A percentile compares a stretch with the other conserved stretches of the same genome.
Evolutionary conservation across 2,113 vertebrate species (phyloP).

Genomic region (Plectropomus leopardus): DNA sequence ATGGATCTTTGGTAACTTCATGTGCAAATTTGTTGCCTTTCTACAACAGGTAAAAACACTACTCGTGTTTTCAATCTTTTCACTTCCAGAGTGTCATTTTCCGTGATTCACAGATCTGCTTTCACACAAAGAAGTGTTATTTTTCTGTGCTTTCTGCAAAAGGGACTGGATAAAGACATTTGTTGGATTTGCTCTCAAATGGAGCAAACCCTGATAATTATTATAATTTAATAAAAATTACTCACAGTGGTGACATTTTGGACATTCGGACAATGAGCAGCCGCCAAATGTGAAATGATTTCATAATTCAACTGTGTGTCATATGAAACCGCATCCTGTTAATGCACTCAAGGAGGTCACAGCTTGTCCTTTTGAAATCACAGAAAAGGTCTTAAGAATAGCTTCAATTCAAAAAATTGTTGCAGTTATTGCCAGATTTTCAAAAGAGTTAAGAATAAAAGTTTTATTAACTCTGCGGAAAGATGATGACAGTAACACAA

Average conservation of each 20-base stretch:
- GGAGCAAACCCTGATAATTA: not conserved
- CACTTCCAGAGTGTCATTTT: not conserved
- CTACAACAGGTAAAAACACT: conserved; percentile 85
- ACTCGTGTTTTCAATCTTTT: not conserved
- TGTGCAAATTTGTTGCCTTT: conserved; percentile 90
- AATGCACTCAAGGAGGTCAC: not conserved
- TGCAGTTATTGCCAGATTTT: not conserved
- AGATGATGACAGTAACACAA: too few relatives aligned
- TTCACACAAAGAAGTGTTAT: not conserved
- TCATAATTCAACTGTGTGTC: conserved; percentile 1
- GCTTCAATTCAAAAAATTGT: not conserved
- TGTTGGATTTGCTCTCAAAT: not conserved
- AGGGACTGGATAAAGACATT: not conserved
- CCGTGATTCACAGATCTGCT: not conserved
- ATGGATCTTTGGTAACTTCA: conserved; percentile 90
- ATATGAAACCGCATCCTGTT: not conserved
- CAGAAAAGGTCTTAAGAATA: not conserved
- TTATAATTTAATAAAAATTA: not conserved
- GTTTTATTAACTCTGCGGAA: not conserved
- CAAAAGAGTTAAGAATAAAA: not conserved
- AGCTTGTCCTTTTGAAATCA: not conserved
- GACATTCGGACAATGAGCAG: not conserved
- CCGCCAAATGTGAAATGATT: not conserved
- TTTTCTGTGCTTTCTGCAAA: not conserved
- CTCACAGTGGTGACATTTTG: not conserved